These are phyloP conservation scores for Acrossocheilus fasciatus DNA, from an alignment of 2,797 vertebrate species.

Conservation along the genomic window DNA sequence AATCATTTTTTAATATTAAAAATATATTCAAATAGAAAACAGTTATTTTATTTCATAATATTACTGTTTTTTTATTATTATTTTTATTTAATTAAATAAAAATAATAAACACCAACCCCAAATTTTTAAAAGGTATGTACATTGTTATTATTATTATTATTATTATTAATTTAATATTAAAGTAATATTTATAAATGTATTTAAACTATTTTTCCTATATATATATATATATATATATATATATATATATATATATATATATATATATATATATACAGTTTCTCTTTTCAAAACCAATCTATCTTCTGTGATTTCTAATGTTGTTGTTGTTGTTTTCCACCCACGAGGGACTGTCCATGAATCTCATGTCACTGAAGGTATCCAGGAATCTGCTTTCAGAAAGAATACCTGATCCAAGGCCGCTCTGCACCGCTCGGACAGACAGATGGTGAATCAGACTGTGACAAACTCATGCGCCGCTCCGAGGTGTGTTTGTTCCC, in stretches of 20 bases:
- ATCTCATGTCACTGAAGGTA: conserved; percentile 21
- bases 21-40: not conserved
- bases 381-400: conserved; percentile 37
- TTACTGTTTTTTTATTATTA: not conserved
- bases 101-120: not conserved
- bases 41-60: not conserved
- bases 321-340: not conserved
- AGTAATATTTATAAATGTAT: not conserved
- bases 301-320: conserved; percentile 2
- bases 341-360: conserved; percentile 17
- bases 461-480: conserved; percentile 32
- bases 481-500: conserved; percentile 32
- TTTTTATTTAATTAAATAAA: too few species aligned
- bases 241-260: too few species aligned
- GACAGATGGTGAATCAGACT: conserved; percentile 50
- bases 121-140: not conserved
- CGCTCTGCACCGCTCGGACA: not conserved
- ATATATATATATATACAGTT: not conserved
- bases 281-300: not conserved
- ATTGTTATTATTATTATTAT: not conserved
- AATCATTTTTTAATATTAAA: too few species aligned
- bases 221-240: too few species aligned
- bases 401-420: conserved; percentile 43
- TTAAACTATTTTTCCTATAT: not conserved
- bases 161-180: not conserved